Base-by-base conservation (phyloP, 2,113 vertebrate species). In the Gnathonemus echidnorhynchus region DNA sequence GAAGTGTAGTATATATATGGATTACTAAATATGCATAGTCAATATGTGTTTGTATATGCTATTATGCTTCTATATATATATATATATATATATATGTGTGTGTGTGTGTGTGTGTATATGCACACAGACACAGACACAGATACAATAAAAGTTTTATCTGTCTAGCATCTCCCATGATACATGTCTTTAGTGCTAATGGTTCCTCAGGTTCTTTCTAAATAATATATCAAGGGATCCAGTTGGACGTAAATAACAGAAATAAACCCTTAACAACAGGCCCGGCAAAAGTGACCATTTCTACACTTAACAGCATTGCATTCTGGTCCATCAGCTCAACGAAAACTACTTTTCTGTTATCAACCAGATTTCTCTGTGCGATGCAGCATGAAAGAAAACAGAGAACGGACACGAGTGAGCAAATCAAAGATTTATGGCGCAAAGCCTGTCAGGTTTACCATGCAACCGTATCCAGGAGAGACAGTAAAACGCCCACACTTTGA, bases 381-480 rank as follows among this genome's bases (percentile, higher is more conserved):
- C 6, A 42, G 21, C 10, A 39, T 31, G 85, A 89, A 62, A 42
- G 84, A 27, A 48, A 15, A 90, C 70, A 89, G 48, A 88, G 80
- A 46, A 13, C 53, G n/a, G 93, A 95, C 95, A 94, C 0, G 3
- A 84, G 94, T 92, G 87, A 83, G 6, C 56, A 39, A 24, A 45
- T 42, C 93, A 91, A 89, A 92, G 92, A 95, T 95, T 96, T 95
- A 95, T 62, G 56, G 35, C 53, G 93, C 94, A 94, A 93, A 89
- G 94, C 91, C 93, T 93, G 94, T 95, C 95, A 95, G 94, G 93
- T 95, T 96, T 95, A 95, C 94, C 91, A 70, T 86, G 92, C 94
- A 94, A 94, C 94, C 88, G 56, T 90, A 94, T 86, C 46, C 50
- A 45, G 24, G 77, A 48, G 39, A 62, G 70, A 45, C 11, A 83